Evolutionary conservation across 92 coral and sea anemone genomes (phyloP), one percentile per base, ranked within the genome.

Genomic region (Actinostola sp.): DNA sequence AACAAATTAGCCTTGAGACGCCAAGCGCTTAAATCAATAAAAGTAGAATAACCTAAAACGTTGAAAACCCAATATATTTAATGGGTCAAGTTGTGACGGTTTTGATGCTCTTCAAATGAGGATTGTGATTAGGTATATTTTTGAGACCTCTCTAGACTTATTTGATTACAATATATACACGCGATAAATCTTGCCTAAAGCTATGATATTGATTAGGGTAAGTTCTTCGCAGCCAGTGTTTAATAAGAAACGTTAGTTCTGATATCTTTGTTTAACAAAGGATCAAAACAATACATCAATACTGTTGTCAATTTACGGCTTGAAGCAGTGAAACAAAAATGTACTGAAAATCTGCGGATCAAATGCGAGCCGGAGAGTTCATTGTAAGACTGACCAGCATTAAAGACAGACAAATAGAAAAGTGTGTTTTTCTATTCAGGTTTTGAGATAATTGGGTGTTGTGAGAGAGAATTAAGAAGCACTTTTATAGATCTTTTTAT

Each of bases 11-110:
- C 21, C 21, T 52, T 23, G 53, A 27, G 39, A 57, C 63, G 36
- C 63, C 63, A 57, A 27, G 10, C 63, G 38, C 63, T 57, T 57
- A 57, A 57, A 57, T 26, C 63, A 57, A 57, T 57, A 57, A 57
- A 57, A 57, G 29, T 13, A 57, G 28, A 57, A 57, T 57, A 27
- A 30, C 9, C 2, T 57, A 26, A 26, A 23, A 27, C 63, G 63
- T 21, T 57, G 38, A 57, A 57, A 30, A 57, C 63, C 39, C 39
- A 57, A 57, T 57, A 57, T 57, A 57, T 29, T 57, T 57, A 57
- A 57, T 57, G 63, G 63, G 1, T 57, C 39, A 27, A 57, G 60
- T n/a, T 36, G 42, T 57, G 63, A 27, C 38, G 63, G 63, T 1
- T 57, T 57, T 57, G 17, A 57, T 19, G 63, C 63, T 57, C 63